These are phyloP conservation scores for Xiphophorus couchianus DNA, from an alignment of 2,113 vertebrate genomes.

Conservation along the genomic window DNA sequence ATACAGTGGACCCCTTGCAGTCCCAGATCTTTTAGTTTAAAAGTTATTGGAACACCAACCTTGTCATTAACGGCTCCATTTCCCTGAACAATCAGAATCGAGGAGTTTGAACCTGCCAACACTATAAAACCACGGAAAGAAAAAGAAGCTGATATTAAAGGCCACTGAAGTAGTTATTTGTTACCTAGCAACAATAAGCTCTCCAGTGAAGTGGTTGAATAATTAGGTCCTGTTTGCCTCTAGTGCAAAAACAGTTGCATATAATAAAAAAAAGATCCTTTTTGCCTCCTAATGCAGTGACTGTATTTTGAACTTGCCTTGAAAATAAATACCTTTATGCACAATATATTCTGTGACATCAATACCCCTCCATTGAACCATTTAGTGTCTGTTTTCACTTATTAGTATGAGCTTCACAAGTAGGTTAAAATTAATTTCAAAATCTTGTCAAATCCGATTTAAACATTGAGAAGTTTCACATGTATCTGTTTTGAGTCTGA, in stretches of 20 bases:
- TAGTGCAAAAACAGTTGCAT: neutral
- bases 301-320: neutral
- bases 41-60: neutral
- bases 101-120: neutral
- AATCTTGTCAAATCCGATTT: slow-evolving; percentile 34
- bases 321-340: neutral
- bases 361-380: neutral
- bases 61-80: neutral
- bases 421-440: neutral
- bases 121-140: neutral
- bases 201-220: neutral
- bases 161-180: neutral
- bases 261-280: neutral
- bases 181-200: neutral
- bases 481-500: slow-evolving; percentile 56
- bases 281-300: neutral
- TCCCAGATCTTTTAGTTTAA: neutral
- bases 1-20: neutral
- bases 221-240: neutral
- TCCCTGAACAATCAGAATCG: neutral
- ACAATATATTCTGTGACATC: too few relatives aligned
- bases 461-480: slow-evolving; percentile 38
- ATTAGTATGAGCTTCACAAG: slow-evolving; percentile 19
- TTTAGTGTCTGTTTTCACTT: slow-evolving; percentile 19
- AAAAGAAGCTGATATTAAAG: neutral